A percentile compares a stretch with the other conserved stretches of the same genome.
Evolutionary conservation across 2,888 invertebrate species (phyloP).

Genomic region (Hirtodrosophila trivittata): DNA sequence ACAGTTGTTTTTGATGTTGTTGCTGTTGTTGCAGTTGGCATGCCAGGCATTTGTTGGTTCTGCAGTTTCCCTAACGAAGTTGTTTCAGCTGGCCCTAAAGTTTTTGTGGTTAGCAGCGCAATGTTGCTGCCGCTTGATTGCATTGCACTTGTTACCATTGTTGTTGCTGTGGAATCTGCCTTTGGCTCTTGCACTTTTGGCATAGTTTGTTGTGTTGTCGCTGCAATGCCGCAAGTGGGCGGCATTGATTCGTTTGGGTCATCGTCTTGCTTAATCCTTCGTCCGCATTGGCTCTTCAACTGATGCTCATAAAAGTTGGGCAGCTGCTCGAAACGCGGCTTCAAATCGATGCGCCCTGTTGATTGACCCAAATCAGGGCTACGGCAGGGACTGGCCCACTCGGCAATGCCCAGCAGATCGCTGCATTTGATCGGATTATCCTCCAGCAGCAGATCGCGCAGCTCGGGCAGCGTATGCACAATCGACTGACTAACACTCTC

Average conservation of each 20-base stretch:
- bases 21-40: constrained; percentile 55
- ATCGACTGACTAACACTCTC: constrained; percentile 82
- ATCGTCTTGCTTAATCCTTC: constrained; percentile 1
- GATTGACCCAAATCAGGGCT: constrained; percentile 59
- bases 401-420: constrained; percentile 82
- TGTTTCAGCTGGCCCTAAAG: constrained; percentile 71
- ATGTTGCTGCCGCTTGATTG: constrained; percentile 65
- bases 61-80: constrained; percentile 72
- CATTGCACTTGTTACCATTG: constrained; percentile 47
- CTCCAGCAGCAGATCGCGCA: constrained; percentile 82
- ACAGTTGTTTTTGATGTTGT: constrained; percentile 28
- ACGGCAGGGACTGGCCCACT: constrained; percentile 83
- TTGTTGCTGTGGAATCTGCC: constrained; percentile 30
- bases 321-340: constrained; percentile 76
- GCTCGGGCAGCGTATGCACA: constrained; percentile 82
- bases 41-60: constrained; percentile 62
- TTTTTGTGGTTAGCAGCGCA: constrained; percentile 68
- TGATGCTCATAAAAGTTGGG: constrained; percentile 79
- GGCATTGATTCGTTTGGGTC: constrained; percentile 37
- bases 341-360: constrained; percentile 67
- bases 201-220: constrained; percentile 46
- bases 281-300: constrained; percentile 53
- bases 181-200: constrained; percentile 58
- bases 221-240: constrained; percentile 48
- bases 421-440: constrained; percentile 84